Base-by-base conservation (phyloP, 2,797 vertebrate species). In the Taeniopygia guttata region DNA sequence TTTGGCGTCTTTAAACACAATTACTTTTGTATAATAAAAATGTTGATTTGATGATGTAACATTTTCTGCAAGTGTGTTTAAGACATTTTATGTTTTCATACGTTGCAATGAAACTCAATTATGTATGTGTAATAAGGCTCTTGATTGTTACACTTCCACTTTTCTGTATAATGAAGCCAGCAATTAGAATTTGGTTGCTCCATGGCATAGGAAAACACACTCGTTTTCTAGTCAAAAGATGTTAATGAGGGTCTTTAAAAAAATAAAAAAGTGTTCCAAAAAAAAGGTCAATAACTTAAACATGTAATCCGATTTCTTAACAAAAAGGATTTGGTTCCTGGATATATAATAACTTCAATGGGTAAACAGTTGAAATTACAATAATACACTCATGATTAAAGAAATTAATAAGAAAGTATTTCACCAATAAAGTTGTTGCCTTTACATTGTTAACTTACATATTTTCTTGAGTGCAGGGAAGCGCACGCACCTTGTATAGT, bases 11-110 rank as follows among this genome's bases (percentile, higher is more conserved):
- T 97, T 97, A 98, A 98, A 97, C 97, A 98, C 97, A 97, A 98
- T 98, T 98, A 97, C 97, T 98, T 97, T 97, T 95, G 96, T 97
- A 97, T 97, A 98, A 98, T 97, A 97, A 98, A 98, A 97, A 93
- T 97, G 98, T 97, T 97, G 96, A 97, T 98, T 97, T 98, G 97
- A 98, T 97, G 97, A 97, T 98, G 96, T 69, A 91, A 98, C 97
- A 96, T 97, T 97, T 98, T 98, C 97, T 97, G 96, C 94, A 98
- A 98, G 97, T 98, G 97, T 98, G 97, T 98, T 98, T 98, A 98
- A 98, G 96, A 96, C 96, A 97, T 96, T 97, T 98, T 98, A 97
- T 98, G 97, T 98, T 98, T 98, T 98, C 97, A 98, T 97, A 98
- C 98, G 97, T 97, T 97, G 96, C 97, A 98, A 97, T 97, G 97